Evolutionary conservation across 2,113 vertebrate genomes (phyloP).

Genomic region (Panthera tigris): DNA sequence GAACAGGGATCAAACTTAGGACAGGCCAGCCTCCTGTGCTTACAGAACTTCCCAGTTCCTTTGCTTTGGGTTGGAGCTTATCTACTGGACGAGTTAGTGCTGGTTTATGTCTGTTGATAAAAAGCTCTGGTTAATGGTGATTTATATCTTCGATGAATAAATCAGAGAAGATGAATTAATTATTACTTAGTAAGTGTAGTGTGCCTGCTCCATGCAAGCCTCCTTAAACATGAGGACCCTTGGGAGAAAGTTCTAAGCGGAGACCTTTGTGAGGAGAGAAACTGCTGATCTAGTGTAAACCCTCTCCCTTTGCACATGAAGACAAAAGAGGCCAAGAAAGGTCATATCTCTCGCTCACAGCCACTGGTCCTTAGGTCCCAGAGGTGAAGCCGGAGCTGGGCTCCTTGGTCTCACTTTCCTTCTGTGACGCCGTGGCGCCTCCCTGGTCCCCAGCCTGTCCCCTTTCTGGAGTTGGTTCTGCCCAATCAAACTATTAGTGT

Average conservation of each 20-base stretch:
- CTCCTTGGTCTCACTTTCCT: accelerated
- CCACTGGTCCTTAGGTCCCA: neutral
- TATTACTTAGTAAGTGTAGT: constrained; percentile 37
- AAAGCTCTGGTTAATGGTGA: constrained; percentile 35
- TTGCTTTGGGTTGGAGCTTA: neutral
- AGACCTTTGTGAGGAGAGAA: neutral
- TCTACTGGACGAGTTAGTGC: neutral
- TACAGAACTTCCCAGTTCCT: neutral
- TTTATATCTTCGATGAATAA: constrained; percentile 26
- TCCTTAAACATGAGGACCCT: neutral
- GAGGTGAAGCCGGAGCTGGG: neutral
- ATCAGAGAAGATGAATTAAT: constrained; percentile 44
- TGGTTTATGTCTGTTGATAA: neutral
- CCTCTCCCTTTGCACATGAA: neutral
- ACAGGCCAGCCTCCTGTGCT: neutral
- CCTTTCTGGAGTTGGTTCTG: too few relatives aligned
- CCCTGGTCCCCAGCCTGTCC: neutral
- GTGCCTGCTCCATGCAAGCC: neutral
- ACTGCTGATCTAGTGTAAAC: neutral
- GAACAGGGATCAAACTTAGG: neutral
- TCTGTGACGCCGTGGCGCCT: neutral
- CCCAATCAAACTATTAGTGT: neutral
- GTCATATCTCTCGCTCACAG: neutral
- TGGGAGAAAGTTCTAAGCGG: neutral
- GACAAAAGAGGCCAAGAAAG: neutral